These are phyloP conservation scores for Scleropages formosus DNA, from an alignment of 2,797 vertebrate species.

Conservation along the genomic window DNA sequence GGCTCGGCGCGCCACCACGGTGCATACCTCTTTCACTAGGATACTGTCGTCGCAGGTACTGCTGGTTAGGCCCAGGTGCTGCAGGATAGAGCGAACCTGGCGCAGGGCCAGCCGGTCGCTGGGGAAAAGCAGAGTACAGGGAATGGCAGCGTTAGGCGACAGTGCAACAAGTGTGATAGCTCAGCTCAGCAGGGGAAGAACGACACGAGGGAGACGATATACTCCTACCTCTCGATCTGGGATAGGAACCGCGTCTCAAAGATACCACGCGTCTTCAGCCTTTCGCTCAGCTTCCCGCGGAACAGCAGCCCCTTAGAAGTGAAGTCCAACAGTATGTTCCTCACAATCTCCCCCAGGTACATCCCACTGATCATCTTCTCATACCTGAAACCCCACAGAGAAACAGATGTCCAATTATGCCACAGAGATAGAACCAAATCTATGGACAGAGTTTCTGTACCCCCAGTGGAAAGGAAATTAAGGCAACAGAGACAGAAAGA, in stretches of 20 bases:
- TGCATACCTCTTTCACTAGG: slow-evolving; percentile 94
- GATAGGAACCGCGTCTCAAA: slow-evolving; percentile 96
- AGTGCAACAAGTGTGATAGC: too few relatives aligned
- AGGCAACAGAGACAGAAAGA: too few relatives aligned
- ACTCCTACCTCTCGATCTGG: slow-evolving; percentile 89
- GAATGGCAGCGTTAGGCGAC: background rate
- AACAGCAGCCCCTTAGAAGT: slow-evolving; percentile 87
- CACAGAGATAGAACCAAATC: too few relatives aligned
- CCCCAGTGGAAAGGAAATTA: too few relatives aligned
- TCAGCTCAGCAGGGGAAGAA: background rate
- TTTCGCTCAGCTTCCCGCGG: slow-evolving; percentile 84
- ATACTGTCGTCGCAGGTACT: slow-evolving; percentile 94
- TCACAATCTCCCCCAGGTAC: slow-evolving; percentile 93
- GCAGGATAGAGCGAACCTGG: slow-evolving; percentile 91
- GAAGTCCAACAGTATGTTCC: slow-evolving; percentile 86
- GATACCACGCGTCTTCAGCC: slow-evolving; percentile 89
- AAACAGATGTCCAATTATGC: background rate
- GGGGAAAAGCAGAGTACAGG: background rate
- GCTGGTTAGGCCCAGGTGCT: slow-evolving; percentile 85
- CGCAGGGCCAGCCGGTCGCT: slow-evolving; percentile 93
- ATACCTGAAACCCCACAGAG: slow-evolving; percentile 63
- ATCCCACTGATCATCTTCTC: slow-evolving; percentile 99
- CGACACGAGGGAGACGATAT: background rate
- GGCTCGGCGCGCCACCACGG: slow-evolving; percentile 78
- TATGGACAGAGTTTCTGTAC: too few relatives aligned